phyloP scores from a whole-genome alignment of 2,113 vertebrate species.

The Semnornis frantzii region DNA sequence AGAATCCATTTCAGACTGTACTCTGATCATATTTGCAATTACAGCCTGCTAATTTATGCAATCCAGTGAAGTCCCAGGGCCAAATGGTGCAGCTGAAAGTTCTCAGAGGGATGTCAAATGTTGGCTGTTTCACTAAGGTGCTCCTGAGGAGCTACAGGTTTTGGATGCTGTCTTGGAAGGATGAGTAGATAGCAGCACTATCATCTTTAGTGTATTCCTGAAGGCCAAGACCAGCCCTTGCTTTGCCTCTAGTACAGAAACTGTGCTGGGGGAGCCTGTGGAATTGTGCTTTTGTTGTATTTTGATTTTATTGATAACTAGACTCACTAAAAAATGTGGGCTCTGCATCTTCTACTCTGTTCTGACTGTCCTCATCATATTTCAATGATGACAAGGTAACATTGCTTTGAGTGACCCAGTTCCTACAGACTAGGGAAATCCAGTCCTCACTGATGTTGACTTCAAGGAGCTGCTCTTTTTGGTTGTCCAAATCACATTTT shows the following conservation, averaged over 20 bases:
- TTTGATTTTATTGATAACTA: neutral
- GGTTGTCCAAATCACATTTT: neutral
- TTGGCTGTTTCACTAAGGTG: constrained; percentile 22
- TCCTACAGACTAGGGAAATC: neutral
- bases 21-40: constrained; percentile 6
- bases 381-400: neutral
- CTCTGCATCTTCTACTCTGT: neutral
- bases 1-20: constrained; percentile 15
- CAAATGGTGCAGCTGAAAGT: constrained; percentile 33
- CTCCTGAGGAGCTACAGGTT: neutral
- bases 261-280: neutral
- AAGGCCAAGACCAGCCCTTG: neutral
- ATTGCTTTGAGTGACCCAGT: neutral
- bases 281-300: neutral
- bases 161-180: neutral
- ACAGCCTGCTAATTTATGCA: constrained; percentile 20
- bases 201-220: neutral
- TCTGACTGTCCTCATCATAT: neutral
- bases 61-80: neutral
- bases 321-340: neutral
- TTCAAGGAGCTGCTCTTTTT: neutral
- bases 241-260: neutral
- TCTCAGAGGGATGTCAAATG: constrained; percentile 6
- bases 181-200: neutral
- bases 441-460: neutral